Evolutionary conservation across 1,140 invertebrate genomes (phyloP).

Genomic region (Nephila pilipes): DNA sequence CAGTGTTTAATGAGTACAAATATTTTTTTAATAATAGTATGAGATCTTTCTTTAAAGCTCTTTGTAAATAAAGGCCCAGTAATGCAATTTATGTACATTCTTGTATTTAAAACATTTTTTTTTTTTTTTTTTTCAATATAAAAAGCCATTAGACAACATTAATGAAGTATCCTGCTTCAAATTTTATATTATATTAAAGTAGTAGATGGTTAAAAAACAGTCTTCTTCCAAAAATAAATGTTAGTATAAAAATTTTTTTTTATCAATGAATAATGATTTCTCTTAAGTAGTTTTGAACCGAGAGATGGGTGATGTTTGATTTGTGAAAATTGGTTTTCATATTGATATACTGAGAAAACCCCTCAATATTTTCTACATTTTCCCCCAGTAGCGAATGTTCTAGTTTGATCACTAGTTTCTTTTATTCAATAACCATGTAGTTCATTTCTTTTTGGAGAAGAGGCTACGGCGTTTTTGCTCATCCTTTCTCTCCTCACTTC

Average conservation of each 20-base stretch:
- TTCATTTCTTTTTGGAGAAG: conserved; percentile 98
- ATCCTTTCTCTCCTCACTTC: conserved; percentile 87
- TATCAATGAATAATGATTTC: conserved; percentile 32
- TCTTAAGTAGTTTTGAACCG: conserved; percentile 34
- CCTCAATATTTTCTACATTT: background rate
- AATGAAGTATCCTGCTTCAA: background rate
- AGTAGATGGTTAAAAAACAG: background rate
- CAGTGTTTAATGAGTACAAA: too few relatives aligned
- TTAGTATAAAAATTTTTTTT: conserved; percentile 43
- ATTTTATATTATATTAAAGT: conserved; percentile 9
- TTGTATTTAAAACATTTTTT: too few relatives aligned
- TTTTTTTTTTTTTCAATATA: background rate
- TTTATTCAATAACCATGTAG: background rate
- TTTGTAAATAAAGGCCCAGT: background rate
- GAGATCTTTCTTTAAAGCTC: conserved; percentile 25
- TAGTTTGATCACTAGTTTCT: background rate
- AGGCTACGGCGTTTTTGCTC: conserved; percentile 95
- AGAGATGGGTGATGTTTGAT: background rate
- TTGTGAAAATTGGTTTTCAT: background rate
- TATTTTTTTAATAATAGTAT: background rate
- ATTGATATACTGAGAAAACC: background rate
- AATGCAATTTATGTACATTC: background rate
- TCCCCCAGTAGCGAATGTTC: background rate
- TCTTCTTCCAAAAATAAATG: conserved; percentile 27
- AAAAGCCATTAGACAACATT: background rate